These are phyloP conservation scores for Plectrocnemia conspersa DNA, from an alignment of 1,140 invertebrate genomes.

Conservation along the genomic window DNA sequence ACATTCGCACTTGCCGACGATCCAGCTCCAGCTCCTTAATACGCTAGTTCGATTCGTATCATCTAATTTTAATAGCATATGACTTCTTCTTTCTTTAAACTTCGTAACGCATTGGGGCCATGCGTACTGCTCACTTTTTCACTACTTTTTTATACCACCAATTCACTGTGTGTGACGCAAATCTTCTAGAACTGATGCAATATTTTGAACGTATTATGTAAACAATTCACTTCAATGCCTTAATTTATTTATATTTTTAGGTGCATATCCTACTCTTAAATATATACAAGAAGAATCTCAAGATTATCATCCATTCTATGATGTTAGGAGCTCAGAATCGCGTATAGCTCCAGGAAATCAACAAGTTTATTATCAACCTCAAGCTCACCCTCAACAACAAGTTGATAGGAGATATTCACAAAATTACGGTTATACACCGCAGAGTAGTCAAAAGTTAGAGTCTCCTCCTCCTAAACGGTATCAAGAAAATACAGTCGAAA, in stretches of 20 bases:
- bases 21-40: too few species aligned
- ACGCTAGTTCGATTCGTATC: too few species aligned
- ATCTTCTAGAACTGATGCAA: slow-evolving; percentile 2
- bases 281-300: slow-evolving; percentile 47
- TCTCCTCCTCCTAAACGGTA: slow-evolving; percentile 27
- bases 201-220: neutral
- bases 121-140: too few species aligned
- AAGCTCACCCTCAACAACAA: slow-evolving; percentile 41
- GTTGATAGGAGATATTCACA: slow-evolving; percentile 46
- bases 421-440: slow-evolving; percentile 48
- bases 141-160: too few species aligned
- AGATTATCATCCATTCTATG: slow-evolving; percentile 47
- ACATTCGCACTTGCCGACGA: too few species aligned
- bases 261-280: slow-evolving; percentile 44
- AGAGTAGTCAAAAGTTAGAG: slow-evolving; percentile 45
- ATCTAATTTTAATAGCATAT: too few species aligned
- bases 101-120: too few species aligned
- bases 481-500: slow-evolving; percentile 34
- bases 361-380: slow-evolving; percentile 45
- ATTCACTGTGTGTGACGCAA: neutral
- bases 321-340: slow-evolving; percentile 38
- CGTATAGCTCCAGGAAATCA: slow-evolving; percentile 44
- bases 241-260: slow-evolving; percentile 28
- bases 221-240: neutral
- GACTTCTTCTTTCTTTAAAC: too few species aligned